Conservation (phyloP, 23 tunicate genomes). For the Halocynthia aurantium region DNA sequence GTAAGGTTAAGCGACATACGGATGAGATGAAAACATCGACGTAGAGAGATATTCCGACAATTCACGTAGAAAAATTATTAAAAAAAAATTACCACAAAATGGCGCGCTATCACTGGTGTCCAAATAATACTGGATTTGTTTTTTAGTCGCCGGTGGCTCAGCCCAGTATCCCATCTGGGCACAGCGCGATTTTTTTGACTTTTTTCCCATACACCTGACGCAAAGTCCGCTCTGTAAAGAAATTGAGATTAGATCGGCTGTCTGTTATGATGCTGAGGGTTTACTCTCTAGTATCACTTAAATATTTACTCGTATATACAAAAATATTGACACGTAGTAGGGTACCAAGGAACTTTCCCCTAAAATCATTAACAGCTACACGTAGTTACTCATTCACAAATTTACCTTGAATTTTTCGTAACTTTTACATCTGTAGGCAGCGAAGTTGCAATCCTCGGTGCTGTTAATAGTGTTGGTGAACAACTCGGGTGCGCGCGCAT, state of each 20-base stretch:
- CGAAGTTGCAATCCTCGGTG: slow-evolving; percentile 30
- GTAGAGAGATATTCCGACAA: neutral
- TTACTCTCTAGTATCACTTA: neutral
- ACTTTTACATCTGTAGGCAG: slow-evolving; percentile 59
- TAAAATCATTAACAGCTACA: neutral
- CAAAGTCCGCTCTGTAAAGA: slow-evolving; percentile 69
- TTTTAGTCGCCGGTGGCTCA: slow-evolving; percentile 44
- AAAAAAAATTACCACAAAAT: slow-evolving; percentile 52
- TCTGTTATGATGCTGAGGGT: neutral
- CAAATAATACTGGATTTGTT: slow-evolving; percentile 65
- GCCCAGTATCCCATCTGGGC: slow-evolving; percentile 90
- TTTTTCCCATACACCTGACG: slow-evolving; percentile 43
- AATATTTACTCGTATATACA: neutral
- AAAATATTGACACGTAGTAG: neutral
- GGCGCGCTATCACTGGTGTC: slow-evolving; percentile 57
- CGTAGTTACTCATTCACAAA: neutral
- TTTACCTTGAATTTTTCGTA: slow-evolving; percentile 75
- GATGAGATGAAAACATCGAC: neutral
- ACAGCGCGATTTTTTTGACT: slow-evolving; percentile 32
- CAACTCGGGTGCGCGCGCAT: slow-evolving; percentile 61
- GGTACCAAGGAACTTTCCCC: too few relatives aligned
- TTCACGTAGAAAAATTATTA: neutral
- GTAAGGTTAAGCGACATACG: neutral
- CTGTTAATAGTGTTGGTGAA: slow-evolving; percentile 68
- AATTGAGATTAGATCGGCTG: neutral